Percentiles rank a stretch among this genome's conserved stretches.
phyloP scores from a whole-genome alignment of 2,113 vertebrate species.

The Lipotes vexillifer region DNA sequence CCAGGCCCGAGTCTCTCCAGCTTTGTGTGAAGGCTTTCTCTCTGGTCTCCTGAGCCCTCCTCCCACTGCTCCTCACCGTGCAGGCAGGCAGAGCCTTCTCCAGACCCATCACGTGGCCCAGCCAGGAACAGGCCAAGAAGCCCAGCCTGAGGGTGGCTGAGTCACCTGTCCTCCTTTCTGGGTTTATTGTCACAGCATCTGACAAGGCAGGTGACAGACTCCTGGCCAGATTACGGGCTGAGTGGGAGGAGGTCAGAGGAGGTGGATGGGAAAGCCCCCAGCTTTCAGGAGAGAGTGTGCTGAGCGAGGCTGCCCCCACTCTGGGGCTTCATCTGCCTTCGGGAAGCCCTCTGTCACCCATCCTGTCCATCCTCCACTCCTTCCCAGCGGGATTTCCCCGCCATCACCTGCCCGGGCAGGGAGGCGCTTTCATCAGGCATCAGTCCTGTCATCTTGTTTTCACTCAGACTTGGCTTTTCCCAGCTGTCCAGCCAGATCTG shows the following conservation, averaged over 20 bases:
- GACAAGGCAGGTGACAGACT: background rate
- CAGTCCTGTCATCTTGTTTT: background rate
- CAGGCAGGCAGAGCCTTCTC: background rate
- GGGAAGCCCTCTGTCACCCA: background rate
- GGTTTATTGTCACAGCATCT: background rate
- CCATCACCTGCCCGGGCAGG: background rate
- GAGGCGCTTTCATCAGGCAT: accelerated
- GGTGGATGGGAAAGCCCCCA: background rate
- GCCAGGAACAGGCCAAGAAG: background rate
- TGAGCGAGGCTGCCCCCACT: background rate
- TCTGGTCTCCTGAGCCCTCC: background rate
- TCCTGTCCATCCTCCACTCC: background rate
- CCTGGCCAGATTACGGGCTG: background rate
- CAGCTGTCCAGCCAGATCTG: background rate
- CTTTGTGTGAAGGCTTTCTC: background rate
- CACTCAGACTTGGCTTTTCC: background rate
- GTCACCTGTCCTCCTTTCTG: background rate
- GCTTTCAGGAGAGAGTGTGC: background rate
- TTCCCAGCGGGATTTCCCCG: background rate
- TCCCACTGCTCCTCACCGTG: accelerated
- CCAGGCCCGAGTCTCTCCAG: background rate
- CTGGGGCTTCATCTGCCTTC: background rate
- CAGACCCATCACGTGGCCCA: background rate
- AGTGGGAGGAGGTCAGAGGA: background rate
- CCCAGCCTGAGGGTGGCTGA: background rate